Evolutionary conservation across 2,888 invertebrate genomes (phyloP).

Genomic region (Ligdia adustata): DNA sequence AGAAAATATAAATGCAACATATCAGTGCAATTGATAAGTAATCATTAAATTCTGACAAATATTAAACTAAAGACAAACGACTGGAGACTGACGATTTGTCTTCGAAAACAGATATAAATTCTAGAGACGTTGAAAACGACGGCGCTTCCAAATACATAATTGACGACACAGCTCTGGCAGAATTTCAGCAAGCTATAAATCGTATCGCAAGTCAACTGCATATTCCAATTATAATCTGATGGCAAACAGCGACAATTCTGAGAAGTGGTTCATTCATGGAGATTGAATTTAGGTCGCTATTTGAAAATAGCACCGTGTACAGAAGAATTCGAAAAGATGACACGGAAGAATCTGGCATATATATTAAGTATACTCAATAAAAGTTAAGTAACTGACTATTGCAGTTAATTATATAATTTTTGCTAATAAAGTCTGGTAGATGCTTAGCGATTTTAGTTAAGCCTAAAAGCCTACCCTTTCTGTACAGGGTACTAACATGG

Average conservation of each 20-base stretch:
- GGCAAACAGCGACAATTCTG: constrained; percentile 31
- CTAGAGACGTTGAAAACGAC: not conserved
- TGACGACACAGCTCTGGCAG: constrained; percentile 25
- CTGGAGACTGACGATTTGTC: not conserved
- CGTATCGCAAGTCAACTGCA: constrained; percentile 24
- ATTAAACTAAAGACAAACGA: no score
- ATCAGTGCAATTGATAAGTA: no score
- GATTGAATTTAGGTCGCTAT: constrained; percentile 41
- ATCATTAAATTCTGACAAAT: constrained; percentile 2
- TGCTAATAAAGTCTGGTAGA: no score
- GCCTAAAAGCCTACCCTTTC: no score
- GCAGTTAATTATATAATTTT: no score
- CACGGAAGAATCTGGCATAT: no score
- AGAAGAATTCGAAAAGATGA: not conserved
- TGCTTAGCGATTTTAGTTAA: no score
- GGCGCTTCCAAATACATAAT: constrained; percentile 22
- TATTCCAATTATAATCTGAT: constrained; percentile 25
- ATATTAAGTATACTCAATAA: no score
- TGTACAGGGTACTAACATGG: no score
- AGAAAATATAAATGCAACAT: no score
- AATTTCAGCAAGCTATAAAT: constrained; percentile 25
- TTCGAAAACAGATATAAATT: constrained; percentile 4
- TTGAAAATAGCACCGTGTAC: constrained; percentile 33
- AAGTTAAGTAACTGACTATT: no score
- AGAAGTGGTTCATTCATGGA: constrained; percentile 46